Percentiles rank a stretch among this genome's conserved stretches.
phyloP scores from a whole-genome alignment of 2,113 vertebrate genomes.

The Chaenogobius annularis region DNA sequence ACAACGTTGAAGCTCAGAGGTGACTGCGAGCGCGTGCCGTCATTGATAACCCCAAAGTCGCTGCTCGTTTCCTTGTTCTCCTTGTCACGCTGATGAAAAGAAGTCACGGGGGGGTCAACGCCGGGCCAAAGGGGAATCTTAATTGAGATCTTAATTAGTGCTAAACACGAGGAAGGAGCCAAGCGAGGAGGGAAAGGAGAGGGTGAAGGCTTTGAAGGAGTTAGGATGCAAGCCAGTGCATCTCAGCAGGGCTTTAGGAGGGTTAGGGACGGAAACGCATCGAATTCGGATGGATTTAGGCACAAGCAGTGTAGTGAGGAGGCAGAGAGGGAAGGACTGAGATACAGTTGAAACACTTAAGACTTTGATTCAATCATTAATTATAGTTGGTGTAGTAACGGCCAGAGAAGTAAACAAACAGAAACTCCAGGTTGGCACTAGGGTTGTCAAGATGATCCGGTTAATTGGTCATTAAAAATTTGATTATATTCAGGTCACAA shows the following conservation, averaged over 20 bases:
- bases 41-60: not conserved
- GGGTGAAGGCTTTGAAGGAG: not conserved
- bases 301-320: not conserved
- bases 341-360: not conserved
- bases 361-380: not conserved
- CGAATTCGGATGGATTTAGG: conserved; percentile 3
- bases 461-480: too few species aligned
- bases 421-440: too few species aligned
- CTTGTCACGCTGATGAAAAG: conserved; percentile 5
- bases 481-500: too few species aligned
- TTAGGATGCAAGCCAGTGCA: not conserved
- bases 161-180: not conserved
- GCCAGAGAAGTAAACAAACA: too few species aligned
- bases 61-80: not conserved
- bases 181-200: not conserved
- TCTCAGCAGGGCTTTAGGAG: not conserved
- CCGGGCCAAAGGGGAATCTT: conserved; percentile 13
- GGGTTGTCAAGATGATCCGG: too few species aligned
- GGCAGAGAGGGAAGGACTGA: not conserved
- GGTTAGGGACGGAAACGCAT: not conserved
- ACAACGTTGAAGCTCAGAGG: not conserved
- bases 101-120: conserved; percentile 6
- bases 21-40: not conserved
- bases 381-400: not conserved
- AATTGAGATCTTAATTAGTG: conserved; percentile 44